phyloP scores from a whole-genome alignment of 2,797 vertebrate species.

The Atherinosoma microstoma region DNA sequence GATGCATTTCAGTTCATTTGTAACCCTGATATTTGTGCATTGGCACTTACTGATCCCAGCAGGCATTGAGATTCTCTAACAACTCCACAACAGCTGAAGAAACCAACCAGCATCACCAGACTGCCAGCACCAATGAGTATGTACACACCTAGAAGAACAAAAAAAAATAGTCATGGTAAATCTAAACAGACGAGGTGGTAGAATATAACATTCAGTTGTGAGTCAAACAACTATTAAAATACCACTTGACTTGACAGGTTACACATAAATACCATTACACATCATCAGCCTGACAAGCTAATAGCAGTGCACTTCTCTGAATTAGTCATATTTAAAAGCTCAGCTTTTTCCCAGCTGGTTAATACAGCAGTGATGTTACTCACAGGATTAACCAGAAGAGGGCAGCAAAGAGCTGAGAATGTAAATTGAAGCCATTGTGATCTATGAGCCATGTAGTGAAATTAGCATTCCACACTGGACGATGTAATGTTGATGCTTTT shows the following conservation, averaged over 20 bases:
- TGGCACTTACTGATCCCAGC: conserved; percentile 90
- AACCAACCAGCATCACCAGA: conserved; percentile 94
- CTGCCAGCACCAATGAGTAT: conserved; percentile 92
- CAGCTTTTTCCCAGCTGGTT: not conserved
- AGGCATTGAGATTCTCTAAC: conserved; percentile 96
- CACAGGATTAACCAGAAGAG: conserved; percentile 44
- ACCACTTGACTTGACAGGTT: not conserved
- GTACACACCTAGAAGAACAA: conserved; percentile 86
- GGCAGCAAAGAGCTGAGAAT: conserved; percentile 42
- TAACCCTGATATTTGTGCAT: not conserved
- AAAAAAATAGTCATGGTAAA: not conserved
- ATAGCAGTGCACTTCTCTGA: not conserved
- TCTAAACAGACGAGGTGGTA: not conserved
- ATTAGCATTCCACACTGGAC: conserved; percentile 9
- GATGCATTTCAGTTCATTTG: not conserved
- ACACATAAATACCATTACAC: not conserved
- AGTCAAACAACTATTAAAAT: not conserved
- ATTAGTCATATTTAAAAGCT: too few species aligned
- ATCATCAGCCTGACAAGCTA: not conserved
- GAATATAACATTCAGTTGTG: not conserved
- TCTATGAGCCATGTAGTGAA: not conserved
- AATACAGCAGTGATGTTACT: not conserved
- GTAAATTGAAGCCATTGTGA: too few species aligned
- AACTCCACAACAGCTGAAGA: conserved; percentile 96
- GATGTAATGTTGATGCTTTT: conserved; percentile 9